phyloP scores from a whole-genome alignment of 1,140 invertebrate species.

The Pogonognathellus flavescens region DNA sequence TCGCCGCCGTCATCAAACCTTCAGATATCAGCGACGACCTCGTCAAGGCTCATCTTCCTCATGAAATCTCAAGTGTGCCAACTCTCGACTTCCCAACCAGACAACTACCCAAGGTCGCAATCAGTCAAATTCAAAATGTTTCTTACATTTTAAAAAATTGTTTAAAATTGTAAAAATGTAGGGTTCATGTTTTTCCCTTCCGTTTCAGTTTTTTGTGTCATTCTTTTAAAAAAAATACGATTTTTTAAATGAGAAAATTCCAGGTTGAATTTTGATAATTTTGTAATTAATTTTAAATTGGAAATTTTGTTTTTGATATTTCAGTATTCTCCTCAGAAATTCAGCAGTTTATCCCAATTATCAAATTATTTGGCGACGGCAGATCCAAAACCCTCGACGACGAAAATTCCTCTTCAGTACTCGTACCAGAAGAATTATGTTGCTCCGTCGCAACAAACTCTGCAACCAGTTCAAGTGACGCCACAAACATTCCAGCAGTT shows the following conservation, averaged over 20 bases:
- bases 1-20: conserved; percentile 65
- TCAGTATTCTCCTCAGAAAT: conserved; percentile 51
- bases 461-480: neutral
- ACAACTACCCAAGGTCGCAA: conserved; percentile 50
- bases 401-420: conserved; percentile 18
- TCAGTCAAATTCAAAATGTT: neutral
- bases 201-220: neutral
- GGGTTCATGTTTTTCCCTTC: neutral
- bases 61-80: conserved; percentile 52
- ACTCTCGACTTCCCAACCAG: conserved; percentile 55
- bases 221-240: too few species aligned
- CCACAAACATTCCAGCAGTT: conserved; percentile 1
- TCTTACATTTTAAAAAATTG: neutral
- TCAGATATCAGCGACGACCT: conserved; percentile 58
- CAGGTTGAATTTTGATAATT: conserved; percentile 15
- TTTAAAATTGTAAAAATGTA: too few species aligned
- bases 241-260: too few species aligned
- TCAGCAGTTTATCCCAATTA: conserved; percentile 59
- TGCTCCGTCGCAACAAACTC: neutral
- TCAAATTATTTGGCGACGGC: conserved; percentile 61
- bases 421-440: conserved; percentile 36
- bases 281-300: neutral
- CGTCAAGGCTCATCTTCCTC: conserved; percentile 57
- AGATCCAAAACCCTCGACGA: conserved; percentile 29
- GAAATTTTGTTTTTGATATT: neutral